Evolutionary conservation across 2,888 invertebrate genomes (phyloP).

Genomic region (Pachycephus smyrnensis): DNA sequence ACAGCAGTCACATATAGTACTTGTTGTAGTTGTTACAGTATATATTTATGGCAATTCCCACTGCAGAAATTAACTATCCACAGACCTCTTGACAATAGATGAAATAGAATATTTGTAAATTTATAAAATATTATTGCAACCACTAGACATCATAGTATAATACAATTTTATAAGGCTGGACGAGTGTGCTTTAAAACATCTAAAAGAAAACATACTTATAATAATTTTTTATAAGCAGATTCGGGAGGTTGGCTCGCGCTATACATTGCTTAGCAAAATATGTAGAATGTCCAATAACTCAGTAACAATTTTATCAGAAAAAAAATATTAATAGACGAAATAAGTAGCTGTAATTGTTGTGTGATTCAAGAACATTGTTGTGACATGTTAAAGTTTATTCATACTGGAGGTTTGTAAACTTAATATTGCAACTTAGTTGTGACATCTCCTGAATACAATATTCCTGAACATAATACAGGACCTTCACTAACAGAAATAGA

Average conservation of each 20-base stretch:
- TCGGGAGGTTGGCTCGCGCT: too few relatives aligned
- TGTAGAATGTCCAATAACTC: not conserved
- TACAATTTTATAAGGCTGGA: not conserved
- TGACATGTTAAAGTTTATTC: not conserved
- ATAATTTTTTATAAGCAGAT: too few relatives aligned
- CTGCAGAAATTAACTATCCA: not conserved
- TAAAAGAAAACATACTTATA: too few relatives aligned
- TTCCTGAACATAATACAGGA: not conserved
- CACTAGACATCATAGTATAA: not conserved
- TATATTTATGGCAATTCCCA: not conserved
- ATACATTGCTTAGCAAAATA: not conserved
- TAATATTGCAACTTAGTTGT: not conserved
- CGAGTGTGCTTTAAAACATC: too few relatives aligned
- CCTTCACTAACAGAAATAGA: not conserved
- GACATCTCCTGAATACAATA: not conserved
- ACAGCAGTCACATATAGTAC: not conserved
- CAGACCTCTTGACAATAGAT: not conserved
- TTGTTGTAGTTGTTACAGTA: not conserved
- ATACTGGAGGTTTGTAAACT: not conserved
- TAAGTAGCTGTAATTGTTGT: too few relatives aligned
- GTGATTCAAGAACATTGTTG: not conserved
- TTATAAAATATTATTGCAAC: not conserved
- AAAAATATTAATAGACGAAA: too few relatives aligned
- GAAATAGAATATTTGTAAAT: not conserved
- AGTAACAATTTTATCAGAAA: not conserved